phyloP scores from a whole-genome alignment of 2,888 invertebrate species.

The Pseudococcus viburni region DNA sequence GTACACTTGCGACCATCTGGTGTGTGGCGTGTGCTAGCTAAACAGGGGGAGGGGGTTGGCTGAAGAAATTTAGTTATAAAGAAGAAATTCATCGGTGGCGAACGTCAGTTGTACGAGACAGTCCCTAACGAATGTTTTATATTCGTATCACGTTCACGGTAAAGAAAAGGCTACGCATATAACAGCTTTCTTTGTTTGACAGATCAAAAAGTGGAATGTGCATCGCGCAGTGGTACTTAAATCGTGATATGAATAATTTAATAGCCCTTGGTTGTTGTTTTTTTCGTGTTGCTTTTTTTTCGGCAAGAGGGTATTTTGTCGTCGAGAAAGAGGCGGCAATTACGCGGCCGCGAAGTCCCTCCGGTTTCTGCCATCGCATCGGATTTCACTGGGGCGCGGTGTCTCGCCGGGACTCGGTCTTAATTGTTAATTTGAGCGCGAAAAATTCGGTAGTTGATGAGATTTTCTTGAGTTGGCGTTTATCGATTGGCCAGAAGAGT shows the following conservation, averaged over 20 bases:
- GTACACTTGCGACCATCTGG: conserved; percentile 33
- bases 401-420: not conserved
- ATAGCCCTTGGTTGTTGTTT: not conserved
- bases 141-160: conserved; percentile 55
- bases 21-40: not conserved
- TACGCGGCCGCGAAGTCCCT: not conserved
- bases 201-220: conserved; percentile 55
- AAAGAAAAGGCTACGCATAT: conserved; percentile 56
- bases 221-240: conserved; percentile 56
- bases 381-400: not conserved
- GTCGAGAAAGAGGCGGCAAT: conserved; percentile 10
- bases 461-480: conserved; percentile 33
- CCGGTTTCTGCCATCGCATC: not conserved
- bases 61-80: conserved; percentile 26
- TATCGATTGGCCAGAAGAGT: conserved; percentile 3
- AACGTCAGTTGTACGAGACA: conserved; percentile 57
- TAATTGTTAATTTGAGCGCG: conserved; percentile 33
- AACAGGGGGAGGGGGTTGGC: not conserved
- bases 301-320: not conserved
- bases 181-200: conserved; percentile 58
- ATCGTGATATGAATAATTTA: conserved; percentile 55
- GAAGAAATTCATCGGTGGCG: conserved; percentile 43
- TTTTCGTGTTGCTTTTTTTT: not conserved
- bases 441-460: conserved; percentile 43
- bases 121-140: conserved; percentile 52